These are phyloP conservation scores for Lerema accius DNA, from an alignment of 1,140 invertebrate genomes.

Conservation along the genomic window DNA sequence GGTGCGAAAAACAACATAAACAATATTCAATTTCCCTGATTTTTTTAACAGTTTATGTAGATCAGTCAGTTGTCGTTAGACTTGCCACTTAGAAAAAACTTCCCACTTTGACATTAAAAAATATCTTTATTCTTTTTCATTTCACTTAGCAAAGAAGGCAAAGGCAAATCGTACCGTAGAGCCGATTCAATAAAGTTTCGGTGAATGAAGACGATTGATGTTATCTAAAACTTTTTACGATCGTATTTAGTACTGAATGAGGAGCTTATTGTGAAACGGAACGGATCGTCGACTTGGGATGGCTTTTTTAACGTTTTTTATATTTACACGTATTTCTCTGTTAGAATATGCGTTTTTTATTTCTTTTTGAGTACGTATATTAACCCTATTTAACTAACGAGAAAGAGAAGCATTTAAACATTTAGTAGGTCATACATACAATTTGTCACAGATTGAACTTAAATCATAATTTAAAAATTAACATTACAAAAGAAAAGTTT, in stretches of 20 bases:
- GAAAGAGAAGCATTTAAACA: background rate
- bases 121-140: slow-evolving; percentile 27
- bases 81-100: slow-evolving; percentile 18
- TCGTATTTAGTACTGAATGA: slow-evolving; percentile 42
- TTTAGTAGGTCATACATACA: too few relatives aligned
- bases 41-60: slow-evolving; percentile 19
- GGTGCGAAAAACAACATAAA: slow-evolving; percentile 10
- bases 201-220: slow-evolving; percentile 36
- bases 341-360: background rate
- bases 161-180: slow-evolving; percentile 27
- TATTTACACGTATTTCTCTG: background rate
- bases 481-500: too few relatives aligned
- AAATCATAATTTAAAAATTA: too few relatives aligned
- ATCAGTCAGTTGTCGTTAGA: slow-evolving; percentile 6
- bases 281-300: slow-evolving; percentile 25
- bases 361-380: too few relatives aligned
- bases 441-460: too few relatives aligned
- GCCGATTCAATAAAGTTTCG: slow-evolving; percentile 38
- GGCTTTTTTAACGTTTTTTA: slow-evolving; percentile 9
- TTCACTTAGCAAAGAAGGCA: slow-evolving; percentile 30
- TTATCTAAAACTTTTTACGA: slow-evolving; percentile 38
- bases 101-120: slow-evolving; percentile 14
- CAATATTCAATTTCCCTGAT: slow-evolving; percentile 17
- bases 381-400: background rate
- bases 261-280: slow-evolving; percentile 44